Percentiles rank a stretch among this genome's conserved stretches.
phyloP scores from a whole-genome alignment of 30 jellyfish, hydroid and myxozoan species.

The Aurelia sp. region DNA sequence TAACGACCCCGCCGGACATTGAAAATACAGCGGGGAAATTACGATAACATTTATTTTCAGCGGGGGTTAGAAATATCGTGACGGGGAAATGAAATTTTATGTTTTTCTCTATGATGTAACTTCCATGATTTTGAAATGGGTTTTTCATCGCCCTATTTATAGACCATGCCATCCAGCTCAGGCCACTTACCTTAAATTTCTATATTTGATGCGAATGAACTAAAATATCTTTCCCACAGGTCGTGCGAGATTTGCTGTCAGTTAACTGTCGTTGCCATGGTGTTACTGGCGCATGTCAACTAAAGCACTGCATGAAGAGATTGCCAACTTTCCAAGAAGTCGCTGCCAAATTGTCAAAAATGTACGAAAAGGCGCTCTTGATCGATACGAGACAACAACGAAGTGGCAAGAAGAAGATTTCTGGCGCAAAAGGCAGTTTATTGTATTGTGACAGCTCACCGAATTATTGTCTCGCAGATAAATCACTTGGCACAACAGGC shows the following conservation, averaged over 20 bases:
- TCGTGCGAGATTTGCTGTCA: slow-evolving; percentile 61
- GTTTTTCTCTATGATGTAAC: too few relatives aligned
- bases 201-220: neutral
- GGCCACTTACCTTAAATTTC: too few relatives aligned
- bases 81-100: too few relatives aligned
- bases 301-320: slow-evolving; percentile 87
- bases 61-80: too few relatives aligned
- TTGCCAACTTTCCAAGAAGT: slow-evolving; percentile 79
- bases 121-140: too few relatives aligned
- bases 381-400: slow-evolving; percentile 51
- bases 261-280: slow-evolving; percentile 94
- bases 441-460: slow-evolving; percentile 77
- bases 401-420: slow-evolving; percentile 22
- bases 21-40: too few relatives aligned
- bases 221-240: slow-evolving; percentile 42
- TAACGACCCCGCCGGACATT: too few relatives aligned
- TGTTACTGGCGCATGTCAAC: slow-evolving; percentile 90
- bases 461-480: slow-evolving; percentile 62
- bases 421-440: slow-evolving; percentile 47
- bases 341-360: slow-evolving; percentile 54
- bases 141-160: too few relatives aligned
- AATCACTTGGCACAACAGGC: slow-evolving; percentile 64
- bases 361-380: slow-evolving; percentile 78
- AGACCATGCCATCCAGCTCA: too few relatives aligned
- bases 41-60: too few relatives aligned